phyloP scores from a whole-genome alignment of 2,888 invertebrate genomes.

The Ectropis crepuscularia region DNA sequence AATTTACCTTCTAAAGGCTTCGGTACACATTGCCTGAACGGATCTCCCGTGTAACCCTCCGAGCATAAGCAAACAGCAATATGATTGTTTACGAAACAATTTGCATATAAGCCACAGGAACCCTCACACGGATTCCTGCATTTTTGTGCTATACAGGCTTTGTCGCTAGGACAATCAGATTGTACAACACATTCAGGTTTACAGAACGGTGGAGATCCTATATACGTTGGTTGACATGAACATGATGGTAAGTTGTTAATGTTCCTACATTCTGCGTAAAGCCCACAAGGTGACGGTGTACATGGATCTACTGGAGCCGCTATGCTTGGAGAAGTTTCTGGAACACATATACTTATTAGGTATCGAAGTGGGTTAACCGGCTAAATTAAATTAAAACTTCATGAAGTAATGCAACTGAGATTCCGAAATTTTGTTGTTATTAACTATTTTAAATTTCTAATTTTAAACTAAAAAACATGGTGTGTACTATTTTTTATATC shows the following conservation, averaged over 20 bases:
- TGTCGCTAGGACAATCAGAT: slow-evolving; percentile 86
- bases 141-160: slow-evolving; percentile 88
- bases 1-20: slow-evolving; percentile 77
- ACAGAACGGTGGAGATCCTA: slow-evolving; percentile 87
- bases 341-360: slow-evolving; percentile 23
- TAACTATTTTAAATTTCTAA: no score
- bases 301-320: slow-evolving; percentile 86
- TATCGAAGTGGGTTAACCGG: no score
- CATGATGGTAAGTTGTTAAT: slow-evolving; percentile 88
- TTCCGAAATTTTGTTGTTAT: no score
- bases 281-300: slow-evolving; percentile 89
- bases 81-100: slow-evolving; percentile 89
- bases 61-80: slow-evolving; percentile 89
- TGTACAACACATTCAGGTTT: slow-evolving; percentile 88
- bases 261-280: slow-evolving; percentile 90
- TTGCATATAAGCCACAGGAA: slow-evolving; percentile 87
- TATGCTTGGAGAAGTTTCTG: slow-evolving; percentile 64
- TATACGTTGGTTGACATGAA: slow-evolving; percentile 87
- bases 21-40: slow-evolving; percentile 87
- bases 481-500: no score
- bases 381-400: no score
- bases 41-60: slow-evolving; percentile 87
- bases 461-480: no score
- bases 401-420: no score
- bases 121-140: slow-evolving; percentile 89